Evolutionary conservation across 2,888 invertebrate genomes (phyloP).

Genomic region (Clostera curtula): DNA sequence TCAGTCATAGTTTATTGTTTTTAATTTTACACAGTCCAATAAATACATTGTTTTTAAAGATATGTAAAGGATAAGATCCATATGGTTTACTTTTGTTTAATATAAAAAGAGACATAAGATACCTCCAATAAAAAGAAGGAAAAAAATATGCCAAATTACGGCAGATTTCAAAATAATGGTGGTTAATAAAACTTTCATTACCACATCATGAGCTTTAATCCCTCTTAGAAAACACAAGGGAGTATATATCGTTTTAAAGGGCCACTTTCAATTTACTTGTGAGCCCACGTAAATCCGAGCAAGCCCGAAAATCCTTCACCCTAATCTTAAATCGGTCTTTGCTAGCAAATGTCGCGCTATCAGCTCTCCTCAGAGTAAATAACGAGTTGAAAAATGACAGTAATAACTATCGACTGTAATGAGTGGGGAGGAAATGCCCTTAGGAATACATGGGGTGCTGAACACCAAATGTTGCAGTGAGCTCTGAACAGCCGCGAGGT

Average conservation of each 20-base stretch:
- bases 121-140: too few relatives aligned
- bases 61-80: too few relatives aligned
- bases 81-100: too few relatives aligned
- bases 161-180: too few relatives aligned
- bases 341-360: slow-evolving; percentile 68
- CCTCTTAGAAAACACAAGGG: slow-evolving; percentile 31
- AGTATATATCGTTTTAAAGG: slow-evolving; percentile 43
- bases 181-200: too few relatives aligned
- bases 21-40: too few relatives aligned
- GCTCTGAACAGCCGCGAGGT: slow-evolving; percentile 37
- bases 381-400: slow-evolving; percentile 76
- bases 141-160: too few relatives aligned
- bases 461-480: slow-evolving; percentile 63
- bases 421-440: slow-evolving; percentile 69
- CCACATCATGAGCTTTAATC: slow-evolving; percentile 25
- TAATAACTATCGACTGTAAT: slow-evolving; percentile 72
- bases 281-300: slow-evolving; percentile 47
- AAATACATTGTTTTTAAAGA: too few relatives aligned
- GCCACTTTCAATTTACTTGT: slow-evolving; percentile 63
- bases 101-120: too few relatives aligned
- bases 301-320: slow-evolving; percentile 46
- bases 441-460: slow-evolving; percentile 63
- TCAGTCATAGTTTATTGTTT: too few relatives aligned
- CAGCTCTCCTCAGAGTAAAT: slow-evolving; percentile 71
- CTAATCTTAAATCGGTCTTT: slow-evolving; percentile 57